Evolutionary conservation across 2,113 vertebrate genomes (phyloP).

Genomic region (Dipodomys ordii): DNA sequence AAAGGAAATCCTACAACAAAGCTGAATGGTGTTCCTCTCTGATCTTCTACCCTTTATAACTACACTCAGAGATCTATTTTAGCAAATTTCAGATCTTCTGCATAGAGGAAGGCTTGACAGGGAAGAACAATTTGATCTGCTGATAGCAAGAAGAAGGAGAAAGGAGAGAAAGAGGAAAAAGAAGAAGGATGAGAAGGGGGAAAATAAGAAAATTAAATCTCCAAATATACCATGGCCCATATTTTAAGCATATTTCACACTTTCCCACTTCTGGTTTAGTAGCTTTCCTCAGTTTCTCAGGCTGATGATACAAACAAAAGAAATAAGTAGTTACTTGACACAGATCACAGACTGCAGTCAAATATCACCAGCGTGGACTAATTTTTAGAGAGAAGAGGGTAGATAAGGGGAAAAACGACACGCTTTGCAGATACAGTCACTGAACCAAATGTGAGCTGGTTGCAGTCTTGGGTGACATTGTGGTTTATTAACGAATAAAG

Average conservation of each 20-base stretch:
- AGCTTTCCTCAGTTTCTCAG: conserved; percentile 78
- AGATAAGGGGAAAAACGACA: neutral
- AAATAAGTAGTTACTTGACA: conserved; percentile 80
- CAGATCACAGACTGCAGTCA: conserved; percentile 72
- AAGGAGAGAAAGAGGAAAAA: neutral
- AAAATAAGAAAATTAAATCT: conserved; percentile 68
- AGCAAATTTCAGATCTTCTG: conserved; percentile 72
- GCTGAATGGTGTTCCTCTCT: conserved; percentile 20
- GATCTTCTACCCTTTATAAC: conserved; percentile 65
- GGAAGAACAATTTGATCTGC: conserved; percentile 82
- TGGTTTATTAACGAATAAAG: neutral
- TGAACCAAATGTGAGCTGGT: neutral
- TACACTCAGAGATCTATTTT: conserved; percentile 62
- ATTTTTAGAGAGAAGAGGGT: conserved; percentile 50
- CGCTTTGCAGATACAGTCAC: neutral
- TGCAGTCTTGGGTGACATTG: neutral
- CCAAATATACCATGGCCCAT: conserved; percentile 81
- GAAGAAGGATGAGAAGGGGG: neutral
- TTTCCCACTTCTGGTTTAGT: conserved; percentile 83
- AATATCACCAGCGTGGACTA: conserved; percentile 47
- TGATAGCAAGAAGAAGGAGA: conserved; percentile 62
- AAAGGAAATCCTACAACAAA: conserved; percentile 31
- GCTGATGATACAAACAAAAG: conserved; percentile 87
- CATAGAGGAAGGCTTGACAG: conserved; percentile 62
- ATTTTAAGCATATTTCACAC: conserved; percentile 84